Base-by-base conservation (phyloP, 2,888 invertebrate genomes). In the Lasioglossum lativentre region DNA sequence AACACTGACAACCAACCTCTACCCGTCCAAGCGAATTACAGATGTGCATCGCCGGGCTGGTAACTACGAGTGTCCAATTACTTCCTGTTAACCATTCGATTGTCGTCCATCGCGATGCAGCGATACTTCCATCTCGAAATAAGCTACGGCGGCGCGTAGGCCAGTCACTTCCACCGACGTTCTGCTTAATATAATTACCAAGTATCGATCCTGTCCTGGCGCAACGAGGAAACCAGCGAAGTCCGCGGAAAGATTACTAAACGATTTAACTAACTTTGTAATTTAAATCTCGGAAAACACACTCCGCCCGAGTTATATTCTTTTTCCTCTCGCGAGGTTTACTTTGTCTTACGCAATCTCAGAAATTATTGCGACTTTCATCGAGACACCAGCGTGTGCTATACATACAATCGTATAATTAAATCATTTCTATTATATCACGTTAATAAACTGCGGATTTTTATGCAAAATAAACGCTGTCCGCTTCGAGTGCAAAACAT, bases 101-200 rank as follows among this genome's bases (percentile, higher is more conserved):
- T 91, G 88, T 90, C 91, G 90, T 87, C 90, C 90, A 91, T 86
- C 80, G 82, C 78, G 70, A 73, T 85, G 82, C 85, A 86, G 71
- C 85, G 82, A 91, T 91, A 88, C 89, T 87, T 87, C 91, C 85
- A 86, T 83, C 88, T 80, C 86, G 86, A 82, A 90, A 90, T 91
- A 91, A 87, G 86, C 88, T 80, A 81, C 83, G 88, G 34, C 5
- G 45, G 45, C 45, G 85, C 85, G 85, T 78, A 82, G 85, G 78
- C 82, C 83, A 89, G 79, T 78, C 83, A 82, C 81, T 83, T 86
- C 75, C 83, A 77, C 82, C 87, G 87, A 86, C 90, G 82, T 86
- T 90, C 87, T 82, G 91, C 92, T 92, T 92, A 92, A 92, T 92
- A 90, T 88, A 90, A 92, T 92, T 92, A 92, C 90, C 79, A 89